Conservation (phyloP, 2,888 invertebrate species). For the Adelognathus sp. region DNA sequence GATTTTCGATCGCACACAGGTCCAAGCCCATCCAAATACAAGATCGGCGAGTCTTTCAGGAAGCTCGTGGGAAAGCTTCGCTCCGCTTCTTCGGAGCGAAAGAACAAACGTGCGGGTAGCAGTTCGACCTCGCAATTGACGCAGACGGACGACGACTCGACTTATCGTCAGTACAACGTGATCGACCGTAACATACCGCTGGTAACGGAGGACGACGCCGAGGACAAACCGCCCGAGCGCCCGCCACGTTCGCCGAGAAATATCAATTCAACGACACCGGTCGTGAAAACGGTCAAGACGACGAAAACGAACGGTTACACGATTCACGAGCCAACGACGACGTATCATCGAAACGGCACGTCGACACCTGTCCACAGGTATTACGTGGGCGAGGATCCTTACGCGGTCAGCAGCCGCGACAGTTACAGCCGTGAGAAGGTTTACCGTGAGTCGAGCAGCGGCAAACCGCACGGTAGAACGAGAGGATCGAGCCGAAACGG, state of each 20-base stretch:
- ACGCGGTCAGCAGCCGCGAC: conserved; percentile 86
- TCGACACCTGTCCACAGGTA: conserved; percentile 88
- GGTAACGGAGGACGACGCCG: conserved; percentile 69
- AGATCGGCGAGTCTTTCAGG: conserved; percentile 90
- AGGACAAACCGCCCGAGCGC: conserved; percentile 76
- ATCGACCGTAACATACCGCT: conserved; percentile 82
- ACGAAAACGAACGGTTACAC: conserved; percentile 58
- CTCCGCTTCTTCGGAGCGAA: conserved; percentile 87
- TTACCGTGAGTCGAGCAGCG: conserved; percentile 85
- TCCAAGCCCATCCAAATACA: conserved; percentile 75
- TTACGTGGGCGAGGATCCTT: conserved; percentile 94
- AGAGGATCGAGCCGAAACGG: conserved; percentile 72
- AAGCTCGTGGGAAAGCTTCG: conserved; percentile 92
- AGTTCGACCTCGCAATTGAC: conserved; percentile 75
- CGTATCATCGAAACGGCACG: conserved; percentile 70
- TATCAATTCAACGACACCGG: conserved; percentile 32
- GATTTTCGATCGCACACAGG: conserved; percentile 58
- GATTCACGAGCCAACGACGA: conserved; percentile 61
- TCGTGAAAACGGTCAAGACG: conserved; percentile 52
- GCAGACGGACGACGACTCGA: conserved; percentile 78
- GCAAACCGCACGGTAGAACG: conserved; percentile 72
- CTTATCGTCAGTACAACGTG: conserved; percentile 83
- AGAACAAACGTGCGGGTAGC: conserved; percentile 82
- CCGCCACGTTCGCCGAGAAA: conserved; percentile 70
- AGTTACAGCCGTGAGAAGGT: conserved; percentile 91